Conservation (phyloP, 2,113 vertebrate genomes). For the Ciconia stormi region DNA sequence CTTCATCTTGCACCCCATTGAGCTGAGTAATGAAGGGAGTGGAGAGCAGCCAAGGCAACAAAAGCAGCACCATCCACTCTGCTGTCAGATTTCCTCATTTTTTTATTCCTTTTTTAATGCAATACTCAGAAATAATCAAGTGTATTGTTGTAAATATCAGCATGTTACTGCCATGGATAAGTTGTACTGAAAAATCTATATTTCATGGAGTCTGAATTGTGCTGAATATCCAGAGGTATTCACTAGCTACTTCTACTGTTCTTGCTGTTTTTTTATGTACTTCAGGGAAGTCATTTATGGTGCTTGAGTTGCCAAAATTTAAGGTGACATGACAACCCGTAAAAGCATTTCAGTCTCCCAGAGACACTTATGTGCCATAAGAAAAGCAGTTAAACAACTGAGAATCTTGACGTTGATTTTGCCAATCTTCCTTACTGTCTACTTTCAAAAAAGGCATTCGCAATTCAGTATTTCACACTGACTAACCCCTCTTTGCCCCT, state of each 20-base stretch:
- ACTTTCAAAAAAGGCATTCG: background rate
- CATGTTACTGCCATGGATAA: background rate
- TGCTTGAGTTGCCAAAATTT: conserved; percentile 30
- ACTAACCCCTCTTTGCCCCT: background rate
- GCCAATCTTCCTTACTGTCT: background rate
- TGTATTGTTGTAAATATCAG: background rate
- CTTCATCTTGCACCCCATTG: background rate
- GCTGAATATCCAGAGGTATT: background rate
- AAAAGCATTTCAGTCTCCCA: conserved; percentile 12
- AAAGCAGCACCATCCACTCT: background rate
- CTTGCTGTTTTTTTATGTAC: background rate
- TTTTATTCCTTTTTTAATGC: background rate
- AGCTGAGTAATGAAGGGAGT: background rate
- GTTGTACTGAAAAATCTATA: background rate
- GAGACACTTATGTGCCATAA: background rate
- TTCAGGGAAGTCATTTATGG: conserved; percentile 19
- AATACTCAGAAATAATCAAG: conserved; percentile 7
- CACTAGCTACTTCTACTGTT: background rate
- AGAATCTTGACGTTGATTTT: background rate
- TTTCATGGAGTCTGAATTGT: background rate
- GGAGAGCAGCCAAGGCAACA: background rate
- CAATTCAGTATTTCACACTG: background rate
- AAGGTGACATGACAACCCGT: background rate
- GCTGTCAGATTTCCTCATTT: background rate
- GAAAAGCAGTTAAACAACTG: background rate